Base-by-base conservation (phyloP, 2,888 invertebrate genomes). In the Cotesia congregata region DNA sequence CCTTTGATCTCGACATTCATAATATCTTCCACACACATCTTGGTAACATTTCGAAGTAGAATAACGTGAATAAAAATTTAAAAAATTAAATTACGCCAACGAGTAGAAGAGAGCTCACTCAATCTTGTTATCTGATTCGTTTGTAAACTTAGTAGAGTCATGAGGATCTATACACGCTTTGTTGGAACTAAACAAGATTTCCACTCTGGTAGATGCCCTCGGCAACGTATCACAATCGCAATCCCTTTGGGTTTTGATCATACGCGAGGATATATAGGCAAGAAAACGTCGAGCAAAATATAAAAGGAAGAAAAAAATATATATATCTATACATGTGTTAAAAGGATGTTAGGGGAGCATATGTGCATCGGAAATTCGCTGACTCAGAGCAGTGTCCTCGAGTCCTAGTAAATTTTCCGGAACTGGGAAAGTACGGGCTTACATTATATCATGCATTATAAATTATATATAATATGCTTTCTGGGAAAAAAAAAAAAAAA, bases 121-220 rank as follows among this genome's bases (percentile, higher is more conserved):
- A 50, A 50, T 50, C 50, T 50, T 50, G 50, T 50, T 50, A 50
- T 50, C 38, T 59, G 38, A 30, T 38, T 59, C 60, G 70, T 70
- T 70, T 70, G 50, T 59, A 70, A 70, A 70, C 60, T 70, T 50
- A 60, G 70, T 59, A 59, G 60, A 20, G 20, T 60, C 60, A 70
- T n/a, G 60, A 20, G 59, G 60, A 50, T 70, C 38, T 59, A 70
- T 70, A 59, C n/a, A 59, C 60, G 59, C 72, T 75, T 78, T 74
- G 64, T 73, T 64, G 72, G 67, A 73, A 71, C 68, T 70, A 76
- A 78, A 74, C 67, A 78, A 74, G 67, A 71, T 74, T 76, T 76
- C 67, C 67, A 69, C 74, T 67, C 41, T 70, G 70, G 59, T 70
- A 60, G 15, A 70, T 70, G 60, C 15, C 30, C 17, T 7, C 60